Evolutionary conservation across 2,113 vertebrate genomes (phyloP).

Genomic region (Boleophthalmus pectinirostris): DNA sequence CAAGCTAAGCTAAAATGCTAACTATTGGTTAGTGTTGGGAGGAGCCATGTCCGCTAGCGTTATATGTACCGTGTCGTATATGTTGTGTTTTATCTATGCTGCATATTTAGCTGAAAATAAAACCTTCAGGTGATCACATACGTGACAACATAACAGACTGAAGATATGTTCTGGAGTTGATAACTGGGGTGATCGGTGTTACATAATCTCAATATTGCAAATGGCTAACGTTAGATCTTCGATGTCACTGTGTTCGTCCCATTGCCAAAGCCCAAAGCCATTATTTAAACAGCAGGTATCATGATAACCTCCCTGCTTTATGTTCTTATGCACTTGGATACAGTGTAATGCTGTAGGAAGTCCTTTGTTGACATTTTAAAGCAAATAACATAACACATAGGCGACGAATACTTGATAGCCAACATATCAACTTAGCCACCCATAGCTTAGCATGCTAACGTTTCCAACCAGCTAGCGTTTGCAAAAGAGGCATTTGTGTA

Average conservation of each 20-base stretch:
- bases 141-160: not conserved
- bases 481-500: not conserved
- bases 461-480: conserved; percentile 20
- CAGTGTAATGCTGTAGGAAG: not conserved
- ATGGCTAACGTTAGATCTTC: conserved; percentile 41
- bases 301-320: not conserved
- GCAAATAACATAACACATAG: not conserved
- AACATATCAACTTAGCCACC: conserved; percentile 63
- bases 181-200: conserved; percentile 40
- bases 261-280: conserved; percentile 12
- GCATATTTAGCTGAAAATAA: not conserved
- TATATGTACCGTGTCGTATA: conserved; percentile 30
- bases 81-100: not conserved
- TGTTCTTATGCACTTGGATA: not conserved
- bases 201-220: conserved; percentile 67
- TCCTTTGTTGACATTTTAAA: not conserved
- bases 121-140: no score
- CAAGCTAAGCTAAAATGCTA: conserved; percentile 39
- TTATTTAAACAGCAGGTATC: not conserved
- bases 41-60: conserved; percentile 46
- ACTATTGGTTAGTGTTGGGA: conserved; percentile 31
- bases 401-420: conserved; percentile 39
- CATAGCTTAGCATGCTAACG: conserved; percentile 58
- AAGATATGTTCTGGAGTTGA: not conserved
- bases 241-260: conserved; percentile 41